phyloP scores from a whole-genome alignment of 2,797 vertebrate genomes.

The Malacoraja senta region DNA sequence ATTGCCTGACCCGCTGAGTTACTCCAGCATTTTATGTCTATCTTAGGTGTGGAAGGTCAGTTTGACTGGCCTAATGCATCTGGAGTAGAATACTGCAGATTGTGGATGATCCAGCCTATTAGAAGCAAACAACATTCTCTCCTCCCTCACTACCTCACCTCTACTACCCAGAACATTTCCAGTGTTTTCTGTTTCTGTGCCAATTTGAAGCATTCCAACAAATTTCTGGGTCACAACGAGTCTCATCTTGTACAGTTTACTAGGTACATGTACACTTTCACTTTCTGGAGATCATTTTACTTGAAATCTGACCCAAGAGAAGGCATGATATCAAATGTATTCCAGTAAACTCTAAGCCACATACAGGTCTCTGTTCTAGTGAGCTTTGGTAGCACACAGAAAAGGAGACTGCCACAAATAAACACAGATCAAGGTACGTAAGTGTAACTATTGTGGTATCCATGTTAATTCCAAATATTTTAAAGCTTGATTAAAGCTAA shows the following conservation, averaged over 20 bases:
- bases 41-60: too few relatives aligned
- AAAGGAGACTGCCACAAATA: not conserved
- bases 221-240: too few relatives aligned
- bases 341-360: not conserved
- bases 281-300: not conserved
- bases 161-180: not conserved
- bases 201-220: too few relatives aligned
- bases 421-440: not conserved
- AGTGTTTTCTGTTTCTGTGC: not conserved
- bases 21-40: too few relatives aligned
- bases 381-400: too few relatives aligned
- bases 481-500: not conserved
- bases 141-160: too few relatives aligned
- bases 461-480: not conserved
- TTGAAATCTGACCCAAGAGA: not conserved
- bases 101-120: too few relatives aligned
- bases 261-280: not conserved
- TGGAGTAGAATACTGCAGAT: too few relatives aligned
- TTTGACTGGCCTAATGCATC: too few relatives aligned
- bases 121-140: too few relatives aligned
- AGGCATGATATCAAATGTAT: not conserved
- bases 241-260: not conserved
- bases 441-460: not conserved
- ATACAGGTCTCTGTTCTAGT: not conserved
- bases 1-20: too few relatives aligned